Percentiles rank a stretch among this genome's conserved stretches.
These are phyloP conservation scores for Euglossa dilemma DNA, from an alignment of 1,140 invertebrate genomes.

Conservation along the genomic window DNA sequence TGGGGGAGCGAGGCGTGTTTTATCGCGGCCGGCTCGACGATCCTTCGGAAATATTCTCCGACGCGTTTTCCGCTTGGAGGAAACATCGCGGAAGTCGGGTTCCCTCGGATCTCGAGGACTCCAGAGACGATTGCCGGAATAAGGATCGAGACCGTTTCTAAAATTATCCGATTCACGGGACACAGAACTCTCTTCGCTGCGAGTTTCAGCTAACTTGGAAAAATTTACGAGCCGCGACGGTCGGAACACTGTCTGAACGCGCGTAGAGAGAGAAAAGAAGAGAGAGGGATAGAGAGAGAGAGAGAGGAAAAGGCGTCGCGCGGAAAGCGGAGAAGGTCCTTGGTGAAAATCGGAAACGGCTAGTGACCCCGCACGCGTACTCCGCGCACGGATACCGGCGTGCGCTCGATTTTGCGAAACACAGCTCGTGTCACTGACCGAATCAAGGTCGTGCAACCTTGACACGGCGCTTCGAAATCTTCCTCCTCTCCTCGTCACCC, in stretches of 20 bases:
- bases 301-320: too few relatives aligned
- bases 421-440: slow-evolving; percentile 50
- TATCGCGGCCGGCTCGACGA: neutral
- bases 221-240: neutral
- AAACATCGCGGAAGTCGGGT: neutral
- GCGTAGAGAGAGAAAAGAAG: accelerated
- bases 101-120: neutral
- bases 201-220: neutral
- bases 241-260: neutral
- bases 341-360: neutral
- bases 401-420: slow-evolving; percentile 55
- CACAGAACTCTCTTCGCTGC: neutral
- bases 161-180: slow-evolving; percentile 20
- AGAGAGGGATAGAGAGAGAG: too few relatives aligned
- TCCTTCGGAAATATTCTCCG: slow-evolving; percentile 8
- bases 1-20: neutral
- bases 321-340: too few relatives aligned
- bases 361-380: neutral
- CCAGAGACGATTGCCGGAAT: neutral
- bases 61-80: neutral
- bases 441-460: slow-evolving; percentile 65
- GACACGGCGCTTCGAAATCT: slow-evolving; percentile 60
- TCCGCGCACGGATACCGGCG: slow-evolving; percentile 9
- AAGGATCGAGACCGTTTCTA: neutral
- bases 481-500: slow-evolving; percentile 42